These are phyloP conservation scores for Stenolophus ochropezus DNA, from an alignment of 2,888 invertebrate species.

Conservation along the genomic window DNA sequence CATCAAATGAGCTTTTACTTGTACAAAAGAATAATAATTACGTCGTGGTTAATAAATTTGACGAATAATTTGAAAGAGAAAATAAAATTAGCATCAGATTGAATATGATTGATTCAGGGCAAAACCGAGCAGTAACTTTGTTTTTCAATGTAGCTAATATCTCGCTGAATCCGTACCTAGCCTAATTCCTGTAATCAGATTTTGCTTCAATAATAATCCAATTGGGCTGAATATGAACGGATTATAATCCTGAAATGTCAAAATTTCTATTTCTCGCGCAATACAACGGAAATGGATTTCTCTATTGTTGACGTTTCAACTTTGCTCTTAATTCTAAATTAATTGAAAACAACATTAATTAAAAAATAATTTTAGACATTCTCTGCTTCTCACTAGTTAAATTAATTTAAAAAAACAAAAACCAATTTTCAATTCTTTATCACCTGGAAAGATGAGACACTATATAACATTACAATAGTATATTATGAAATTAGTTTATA, in stretches of 20 bases:
- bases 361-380: no score
- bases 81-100: neutral
- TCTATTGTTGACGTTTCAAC: conserved; percentile 17
- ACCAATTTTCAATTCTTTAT: no score
- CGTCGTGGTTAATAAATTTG: conserved; percentile 3
- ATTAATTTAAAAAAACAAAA: no score
- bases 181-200: conserved; percentile 6
- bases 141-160: conserved; percentile 19
- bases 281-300: neutral
- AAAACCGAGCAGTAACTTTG: conserved; percentile 7
- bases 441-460: no score
- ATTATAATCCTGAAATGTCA: neutral
- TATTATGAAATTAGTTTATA: no score
- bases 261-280: neutral
- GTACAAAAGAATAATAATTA: neutral
- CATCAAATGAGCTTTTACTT: neutral
- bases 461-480: no score
- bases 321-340: no score
- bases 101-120: neutral
- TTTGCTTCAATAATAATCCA: conserved; percentile 12
- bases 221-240: neutral
- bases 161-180: conserved; percentile 2
- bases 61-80: neutral
- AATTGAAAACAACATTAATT: no score
- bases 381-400: no score